Percentiles rank a stretch among this genome's conserved stretches.
Conservation (phyloP, 1,140 invertebrate species). For the Rhagoletis zephyria region DNA sequence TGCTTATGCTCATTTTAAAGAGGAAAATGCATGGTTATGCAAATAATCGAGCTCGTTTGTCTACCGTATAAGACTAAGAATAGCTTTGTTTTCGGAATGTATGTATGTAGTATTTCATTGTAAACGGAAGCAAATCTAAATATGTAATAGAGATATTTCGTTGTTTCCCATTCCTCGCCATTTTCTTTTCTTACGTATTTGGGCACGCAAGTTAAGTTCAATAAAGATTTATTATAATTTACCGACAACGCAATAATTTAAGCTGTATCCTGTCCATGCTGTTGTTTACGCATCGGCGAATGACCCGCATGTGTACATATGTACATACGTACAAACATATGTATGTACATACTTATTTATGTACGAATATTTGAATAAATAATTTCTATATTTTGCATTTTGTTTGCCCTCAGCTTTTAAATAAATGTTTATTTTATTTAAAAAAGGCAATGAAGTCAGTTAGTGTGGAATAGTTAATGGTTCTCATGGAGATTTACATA, state of each 20-base stretch:
- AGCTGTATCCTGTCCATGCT: background rate
- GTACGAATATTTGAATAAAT: slow-evolving; percentile 6
- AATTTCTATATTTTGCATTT: background rate
- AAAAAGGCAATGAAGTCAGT: slow-evolving; percentile 7
- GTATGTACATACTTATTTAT: background rate
- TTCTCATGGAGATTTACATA: slow-evolving; percentile 36
- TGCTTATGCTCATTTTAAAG: too few species aligned
- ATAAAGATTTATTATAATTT: slow-evolving; percentile 30
- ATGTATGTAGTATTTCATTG: too few species aligned
- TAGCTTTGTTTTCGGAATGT: too few species aligned
- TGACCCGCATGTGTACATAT: background rate
- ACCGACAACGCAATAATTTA: background rate
- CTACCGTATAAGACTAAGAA: too few species aligned
- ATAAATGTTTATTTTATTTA: slow-evolving; percentile 35
- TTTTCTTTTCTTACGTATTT: too few species aligned
- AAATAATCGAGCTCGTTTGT: too few species aligned
- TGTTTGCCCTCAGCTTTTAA: background rate
- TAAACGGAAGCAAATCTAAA: too few species aligned
- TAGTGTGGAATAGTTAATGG: slow-evolving; percentile 46
- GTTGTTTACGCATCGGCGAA: background rate
- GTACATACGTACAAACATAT: background rate
- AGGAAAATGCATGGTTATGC: too few species aligned
- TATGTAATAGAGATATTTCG: too few species aligned
- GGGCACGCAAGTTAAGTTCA: background rate
- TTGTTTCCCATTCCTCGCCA: too few species aligned